Evolutionary conservation across 2,113 vertebrate genomes (phyloP), one percentile per base, ranked within the genome.

Genomic region (Cryptotis parvus): DNA sequence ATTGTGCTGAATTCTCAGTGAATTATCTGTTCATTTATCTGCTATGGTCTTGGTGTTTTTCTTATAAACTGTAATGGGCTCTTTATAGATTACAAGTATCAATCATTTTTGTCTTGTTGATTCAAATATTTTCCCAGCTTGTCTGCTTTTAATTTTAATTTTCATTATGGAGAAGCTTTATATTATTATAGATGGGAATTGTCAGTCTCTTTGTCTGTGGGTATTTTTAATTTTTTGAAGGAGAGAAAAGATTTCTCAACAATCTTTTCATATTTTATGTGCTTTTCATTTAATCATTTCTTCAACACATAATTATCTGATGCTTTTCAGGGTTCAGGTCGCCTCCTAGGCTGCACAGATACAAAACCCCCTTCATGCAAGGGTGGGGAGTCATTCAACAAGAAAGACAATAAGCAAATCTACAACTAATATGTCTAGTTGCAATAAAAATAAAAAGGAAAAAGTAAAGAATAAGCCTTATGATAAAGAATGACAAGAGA

Each of bases 61-160:
- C 33, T 80, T 90, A 77, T 37, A 93, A 94, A 83, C 91, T 89
- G 85, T 94, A 92, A 37, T 83, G 37, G 15, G 10, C 39, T 90
- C 41, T 90, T 83, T 37, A 41, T 70, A 61, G 65, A 61, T 73
- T 55, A 22, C 80, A 63, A 89, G 10, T 87, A 90, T 79, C 78
- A 83, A 92, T 93, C 39, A 73, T 63, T 68, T 91, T 91, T 94
- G 75, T 85, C 61, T 55, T 79, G 9, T 82, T 87, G 45, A 75
- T 45, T 90, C 78, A 90, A n/a, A 85, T 72, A 82, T 63, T 92
- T 66, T 18, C 22, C 41, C 70, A n/a, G 76, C 76, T 90, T 45
- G 27, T 90, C 16, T 29, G 86, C 73, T 91, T 90, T 77, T n/a
- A 65, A 68, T 87, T 88, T 78, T 84, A 16, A 92, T 87, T 94